Percentiles rank a stretch among this genome's conserved stretches.
phyloP scores from a whole-genome alignment of 2,113 vertebrate genomes.

The Austrofundulus limnaeus region DNA sequence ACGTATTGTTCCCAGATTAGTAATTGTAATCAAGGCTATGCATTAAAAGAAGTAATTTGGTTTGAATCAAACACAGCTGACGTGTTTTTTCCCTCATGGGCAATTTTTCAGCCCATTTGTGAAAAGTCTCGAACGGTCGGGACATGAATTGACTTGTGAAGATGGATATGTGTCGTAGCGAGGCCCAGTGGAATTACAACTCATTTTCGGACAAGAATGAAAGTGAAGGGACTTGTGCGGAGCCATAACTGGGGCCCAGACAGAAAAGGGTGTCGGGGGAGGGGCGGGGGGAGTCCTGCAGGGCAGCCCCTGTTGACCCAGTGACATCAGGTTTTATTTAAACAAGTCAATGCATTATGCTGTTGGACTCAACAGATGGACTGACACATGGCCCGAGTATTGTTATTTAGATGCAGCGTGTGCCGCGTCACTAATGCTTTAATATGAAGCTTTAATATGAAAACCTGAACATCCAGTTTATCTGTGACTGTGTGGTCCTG shows the following conservation, averaged over 20 bases:
- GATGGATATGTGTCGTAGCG: slow-evolving; percentile 22
- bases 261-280: slow-evolving; percentile 22
- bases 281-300: background rate
- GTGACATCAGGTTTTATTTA: slow-evolving; percentile 42
- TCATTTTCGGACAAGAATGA: slow-evolving; percentile 51
- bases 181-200: slow-evolving; percentile 38
- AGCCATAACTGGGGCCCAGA: slow-evolving; percentile 38
- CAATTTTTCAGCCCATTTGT: slow-evolving; percentile 18
- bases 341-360: slow-evolving; percentile 26
- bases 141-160: slow-evolving; percentile 31
- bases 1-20: too few relatives aligned
- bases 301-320: slow-evolving; percentile 46
- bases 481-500: slow-evolving; percentile 35
- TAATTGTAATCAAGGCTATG: background rate
- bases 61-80: background rate
- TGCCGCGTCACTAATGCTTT: slow-evolving; percentile 37
- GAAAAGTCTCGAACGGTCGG: slow-evolving; percentile 6
- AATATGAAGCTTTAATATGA: slow-evolving; percentile 19
- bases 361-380: slow-evolving; percentile 56
- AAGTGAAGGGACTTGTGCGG: slow-evolving; percentile 36
- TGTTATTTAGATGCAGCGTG: slow-evolving; percentile 71
- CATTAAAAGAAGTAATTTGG: background rate
- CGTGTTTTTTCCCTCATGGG: slow-evolving; percentile 1
- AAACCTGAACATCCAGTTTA: slow-evolving; percentile 29
- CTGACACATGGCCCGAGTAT: slow-evolving; percentile 63